Conservation (phyloP, 2,113 vertebrate genomes). For the Platysteira castanea region DNA sequence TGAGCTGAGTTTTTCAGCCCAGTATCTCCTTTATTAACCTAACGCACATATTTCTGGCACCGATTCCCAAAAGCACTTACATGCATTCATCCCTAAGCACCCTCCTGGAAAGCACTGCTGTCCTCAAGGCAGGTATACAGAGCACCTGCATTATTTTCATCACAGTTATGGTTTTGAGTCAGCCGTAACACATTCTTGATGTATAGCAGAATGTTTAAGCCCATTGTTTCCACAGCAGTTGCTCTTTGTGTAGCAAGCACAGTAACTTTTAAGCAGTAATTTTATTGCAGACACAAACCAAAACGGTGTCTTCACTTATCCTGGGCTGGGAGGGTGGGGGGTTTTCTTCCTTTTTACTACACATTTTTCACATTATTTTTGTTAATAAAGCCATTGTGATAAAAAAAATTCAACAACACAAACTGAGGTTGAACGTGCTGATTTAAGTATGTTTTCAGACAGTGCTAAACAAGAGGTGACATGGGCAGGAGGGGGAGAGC, state of each 20-base stretch:
- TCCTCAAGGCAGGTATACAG: neutral
- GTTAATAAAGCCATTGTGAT: neutral
- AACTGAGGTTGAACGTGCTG: neutral
- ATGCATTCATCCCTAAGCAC: neutral
- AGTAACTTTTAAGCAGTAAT: neutral
- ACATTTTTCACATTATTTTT: neutral
- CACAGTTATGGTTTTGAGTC: neutral
- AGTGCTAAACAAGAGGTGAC: neutral
- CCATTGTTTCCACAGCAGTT: neutral
- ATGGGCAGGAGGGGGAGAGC: neutral
- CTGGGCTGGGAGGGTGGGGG: neutral
- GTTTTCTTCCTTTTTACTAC: neutral
- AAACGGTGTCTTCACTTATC: neutral
- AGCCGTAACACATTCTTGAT: neutral
- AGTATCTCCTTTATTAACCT: neutral
- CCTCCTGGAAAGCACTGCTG: neutral
- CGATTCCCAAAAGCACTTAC: neutral
- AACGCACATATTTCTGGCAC: neutral
- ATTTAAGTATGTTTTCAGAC: neutral
- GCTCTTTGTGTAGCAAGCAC: neutral
- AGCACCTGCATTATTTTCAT: neutral
- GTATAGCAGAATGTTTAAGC: fast-evolving
- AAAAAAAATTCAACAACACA: neutral
- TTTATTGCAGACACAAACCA: neutral
- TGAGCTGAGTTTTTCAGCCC: neutral